Percentiles rank a stretch among this genome's conserved stretches.
phyloP scores from a whole-genome alignment of 2,113 vertebrate genomes.

The Tachysurus fulvidraco region DNA sequence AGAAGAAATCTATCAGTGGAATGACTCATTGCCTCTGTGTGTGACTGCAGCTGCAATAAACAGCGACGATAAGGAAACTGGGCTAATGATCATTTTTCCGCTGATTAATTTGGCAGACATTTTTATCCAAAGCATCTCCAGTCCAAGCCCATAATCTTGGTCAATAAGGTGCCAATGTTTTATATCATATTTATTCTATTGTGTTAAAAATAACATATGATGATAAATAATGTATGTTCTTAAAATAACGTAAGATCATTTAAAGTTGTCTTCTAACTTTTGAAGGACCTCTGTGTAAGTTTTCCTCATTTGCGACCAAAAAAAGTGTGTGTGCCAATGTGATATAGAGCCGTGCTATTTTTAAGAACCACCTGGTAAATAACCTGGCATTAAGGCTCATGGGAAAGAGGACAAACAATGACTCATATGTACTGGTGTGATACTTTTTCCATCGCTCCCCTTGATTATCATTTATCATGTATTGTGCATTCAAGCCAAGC shows the following conservation, averaged over 20 bases:
- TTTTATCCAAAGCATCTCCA: background rate
- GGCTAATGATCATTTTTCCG: slow-evolving; percentile 3
- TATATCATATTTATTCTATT: background rate
- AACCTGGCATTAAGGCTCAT: background rate
- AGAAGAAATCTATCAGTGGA: background rate
- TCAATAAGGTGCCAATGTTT: background rate
- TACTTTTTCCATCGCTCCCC: background rate
- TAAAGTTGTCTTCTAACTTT: background rate
- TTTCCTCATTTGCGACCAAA: background rate
- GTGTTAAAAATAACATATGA: background rate
- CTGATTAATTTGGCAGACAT: background rate
- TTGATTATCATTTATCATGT: slow-evolving; percentile 4
- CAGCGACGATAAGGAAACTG: background rate
- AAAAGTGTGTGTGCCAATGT: background rate
- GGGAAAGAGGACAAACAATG: background rate
- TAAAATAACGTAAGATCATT: background rate
- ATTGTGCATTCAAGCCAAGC: slow-evolving; percentile 3
- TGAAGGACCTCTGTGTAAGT: background rate
- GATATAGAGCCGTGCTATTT: background rate
- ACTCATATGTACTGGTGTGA: background rate
- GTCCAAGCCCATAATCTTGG: background rate
- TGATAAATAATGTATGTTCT: background rate
- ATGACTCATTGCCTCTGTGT: background rate
- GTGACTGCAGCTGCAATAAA: background rate
- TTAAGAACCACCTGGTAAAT: background rate